Conservation (phyloP, 2,888 invertebrate species). For the Pristionchus arcanus region DNA sequence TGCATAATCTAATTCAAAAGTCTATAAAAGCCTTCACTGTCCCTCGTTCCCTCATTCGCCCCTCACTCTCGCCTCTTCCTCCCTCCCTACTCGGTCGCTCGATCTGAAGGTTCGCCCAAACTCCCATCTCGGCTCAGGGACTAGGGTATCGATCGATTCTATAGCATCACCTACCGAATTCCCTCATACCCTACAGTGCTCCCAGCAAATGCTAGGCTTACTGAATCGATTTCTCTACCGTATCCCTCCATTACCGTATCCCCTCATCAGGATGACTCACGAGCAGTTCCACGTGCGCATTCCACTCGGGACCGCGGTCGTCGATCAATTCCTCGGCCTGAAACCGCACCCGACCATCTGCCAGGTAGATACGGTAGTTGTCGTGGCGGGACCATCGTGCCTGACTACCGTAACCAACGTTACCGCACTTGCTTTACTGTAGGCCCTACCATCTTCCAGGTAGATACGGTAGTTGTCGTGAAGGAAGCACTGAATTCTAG, state of each 20-base stretch:
- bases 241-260: background rate
- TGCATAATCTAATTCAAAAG: background rate
- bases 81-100: background rate
- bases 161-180: no score
- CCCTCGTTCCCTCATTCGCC: background rate
- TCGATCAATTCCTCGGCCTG: slow-evolving; percentile 69
- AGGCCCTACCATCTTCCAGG: background rate
- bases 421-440: background rate
- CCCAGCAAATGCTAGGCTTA: no score
- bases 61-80: background rate
- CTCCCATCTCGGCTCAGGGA: background rate
- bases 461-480: background rate
- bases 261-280: slow-evolving; percentile 60
- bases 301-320: slow-evolving; percentile 65
- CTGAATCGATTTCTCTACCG: background rate
- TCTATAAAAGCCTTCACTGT: background rate
- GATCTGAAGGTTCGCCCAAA: background rate
- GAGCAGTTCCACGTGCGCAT: slow-evolving; percentile 63
- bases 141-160: no score
- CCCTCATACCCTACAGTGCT: no score
- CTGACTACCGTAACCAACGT: background rate
- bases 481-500: background rate
- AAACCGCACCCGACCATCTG: slow-evolving; percentile 68
- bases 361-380: slow-evolving; percentile 59
- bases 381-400: background rate